Conservation (phyloP, 2,888 invertebrate genomes). For the Tenthredo notha region DNA sequence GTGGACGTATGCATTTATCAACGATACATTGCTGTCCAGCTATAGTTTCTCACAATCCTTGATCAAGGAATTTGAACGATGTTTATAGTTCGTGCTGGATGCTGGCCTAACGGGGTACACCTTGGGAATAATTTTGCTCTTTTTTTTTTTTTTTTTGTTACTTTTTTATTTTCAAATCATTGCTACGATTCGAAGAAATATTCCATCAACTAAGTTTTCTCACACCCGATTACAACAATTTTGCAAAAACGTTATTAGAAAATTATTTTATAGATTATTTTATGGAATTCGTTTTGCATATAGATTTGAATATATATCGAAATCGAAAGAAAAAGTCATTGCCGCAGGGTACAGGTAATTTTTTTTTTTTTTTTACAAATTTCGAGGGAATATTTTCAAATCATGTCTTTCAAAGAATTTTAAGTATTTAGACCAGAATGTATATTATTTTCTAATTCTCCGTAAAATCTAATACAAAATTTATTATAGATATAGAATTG, state of each 20-base stretch:
- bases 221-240: background rate
- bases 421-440: too few species aligned
- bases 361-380: too few species aligned
- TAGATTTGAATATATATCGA: too few species aligned
- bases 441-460: background rate
- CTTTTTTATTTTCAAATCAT: background rate
- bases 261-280: background rate
- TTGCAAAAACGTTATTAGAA: too few species aligned
- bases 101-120: background rate
- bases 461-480: background rate
- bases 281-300: background rate
- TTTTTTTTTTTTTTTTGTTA: too few species aligned
- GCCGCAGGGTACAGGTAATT: too few species aligned
- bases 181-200: background rate
- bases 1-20: background rate
- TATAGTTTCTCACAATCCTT: constrained; percentile 3
- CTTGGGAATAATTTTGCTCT: background rate
- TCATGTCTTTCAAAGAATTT: too few species aligned
- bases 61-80: background rate
- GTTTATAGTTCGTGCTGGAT: background rate
- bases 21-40: background rate
- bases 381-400: too few species aligned
- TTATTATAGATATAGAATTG: background rate
- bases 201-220: background rate
- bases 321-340: too few species aligned